Percentiles rank a stretch among this genome's conserved stretches.
phyloP scores from a whole-genome alignment of 2,797 vertebrate genomes.

The Rhabdophis nuchalis region DNA sequence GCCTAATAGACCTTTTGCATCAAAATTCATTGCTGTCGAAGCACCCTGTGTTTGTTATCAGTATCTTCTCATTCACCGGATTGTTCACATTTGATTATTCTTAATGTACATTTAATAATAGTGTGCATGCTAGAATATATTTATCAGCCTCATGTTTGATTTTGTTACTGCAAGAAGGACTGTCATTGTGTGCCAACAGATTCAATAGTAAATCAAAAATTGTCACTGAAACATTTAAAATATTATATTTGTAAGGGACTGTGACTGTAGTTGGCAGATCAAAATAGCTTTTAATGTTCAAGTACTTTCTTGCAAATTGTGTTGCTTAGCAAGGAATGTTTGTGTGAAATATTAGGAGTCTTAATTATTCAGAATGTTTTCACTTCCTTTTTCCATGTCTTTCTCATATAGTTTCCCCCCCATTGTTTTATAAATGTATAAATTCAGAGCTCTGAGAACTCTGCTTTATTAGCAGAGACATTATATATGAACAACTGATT shows the following conservation, averaged over 20 bases:
- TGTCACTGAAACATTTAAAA: conserved; percentile 1
- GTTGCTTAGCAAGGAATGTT: neutral
- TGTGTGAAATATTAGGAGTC: neutral
- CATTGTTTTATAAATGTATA: neutral
- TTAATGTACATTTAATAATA: neutral
- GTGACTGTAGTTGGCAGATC: neutral
- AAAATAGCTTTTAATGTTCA: neutral
- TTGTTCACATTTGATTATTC: neutral
- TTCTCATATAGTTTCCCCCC: neutral
- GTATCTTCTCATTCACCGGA: neutral
- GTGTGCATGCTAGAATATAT: neutral
- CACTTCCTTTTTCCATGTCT: conserved; percentile 9
- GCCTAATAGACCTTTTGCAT: neutral
- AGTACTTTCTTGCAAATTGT: neutral
- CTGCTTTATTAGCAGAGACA: neutral
- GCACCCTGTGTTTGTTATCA: neutral
- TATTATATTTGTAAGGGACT: neutral
- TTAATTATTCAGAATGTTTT: neutral
- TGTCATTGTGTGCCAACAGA: neutral
- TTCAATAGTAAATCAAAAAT: neutral
- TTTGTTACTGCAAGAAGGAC: neutral
- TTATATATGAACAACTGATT: neutral
- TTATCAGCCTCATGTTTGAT: neutral
- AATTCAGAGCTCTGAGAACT: neutral
- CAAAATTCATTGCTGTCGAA: neutral